Conservation (phyloP, 2,888 invertebrate species). For the Chironomus tentans region DNA sequence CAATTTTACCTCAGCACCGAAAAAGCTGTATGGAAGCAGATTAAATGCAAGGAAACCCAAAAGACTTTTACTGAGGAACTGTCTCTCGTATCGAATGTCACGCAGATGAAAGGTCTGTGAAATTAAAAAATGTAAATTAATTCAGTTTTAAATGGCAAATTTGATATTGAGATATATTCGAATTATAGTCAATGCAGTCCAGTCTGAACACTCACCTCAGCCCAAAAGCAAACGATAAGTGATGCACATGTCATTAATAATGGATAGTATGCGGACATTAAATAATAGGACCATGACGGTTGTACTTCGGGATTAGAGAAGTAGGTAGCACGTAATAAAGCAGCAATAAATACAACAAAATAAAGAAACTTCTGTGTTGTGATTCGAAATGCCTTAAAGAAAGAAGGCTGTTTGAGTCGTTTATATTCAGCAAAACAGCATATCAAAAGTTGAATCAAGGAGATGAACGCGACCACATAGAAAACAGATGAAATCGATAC, state of each 20-base stretch:
- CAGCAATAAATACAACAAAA: slow-evolving; percentile 76
- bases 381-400: slow-evolving; percentile 71
- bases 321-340: slow-evolving; percentile 76
- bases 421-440: slow-evolving; percentile 76
- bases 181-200: too few species aligned
- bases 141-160: neutral
- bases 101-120: slow-evolving; percentile 79
- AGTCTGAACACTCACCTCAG: slow-evolving; percentile 66
- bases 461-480: slow-evolving; percentile 72
- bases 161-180: slow-evolving; percentile 29
- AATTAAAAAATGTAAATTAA: slow-evolving; percentile 33
- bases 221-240: slow-evolving; percentile 88
- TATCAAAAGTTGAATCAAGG: slow-evolving; percentile 73
- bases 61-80: slow-evolving; percentile 86
- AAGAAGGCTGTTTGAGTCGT: slow-evolving; percentile 71
- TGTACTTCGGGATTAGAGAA: slow-evolving; percentile 79
- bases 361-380: slow-evolving; percentile 87
- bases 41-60: slow-evolving; percentile 85
- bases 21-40: slow-evolving; percentile 74
- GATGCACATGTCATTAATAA: slow-evolving; percentile 81
- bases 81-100: slow-evolving; percentile 77
- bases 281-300: slow-evolving; percentile 76
- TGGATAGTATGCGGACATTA: slow-evolving; percentile 84
- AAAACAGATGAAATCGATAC: slow-evolving; percentile 61
- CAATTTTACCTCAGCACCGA: slow-evolving; percentile 56